A percentile compares a stretch with the other conserved stretches of the same genome.
phyloP scores from a whole-genome alignment of 2,113 vertebrate genomes.

The Seriola dumerili region DNA sequence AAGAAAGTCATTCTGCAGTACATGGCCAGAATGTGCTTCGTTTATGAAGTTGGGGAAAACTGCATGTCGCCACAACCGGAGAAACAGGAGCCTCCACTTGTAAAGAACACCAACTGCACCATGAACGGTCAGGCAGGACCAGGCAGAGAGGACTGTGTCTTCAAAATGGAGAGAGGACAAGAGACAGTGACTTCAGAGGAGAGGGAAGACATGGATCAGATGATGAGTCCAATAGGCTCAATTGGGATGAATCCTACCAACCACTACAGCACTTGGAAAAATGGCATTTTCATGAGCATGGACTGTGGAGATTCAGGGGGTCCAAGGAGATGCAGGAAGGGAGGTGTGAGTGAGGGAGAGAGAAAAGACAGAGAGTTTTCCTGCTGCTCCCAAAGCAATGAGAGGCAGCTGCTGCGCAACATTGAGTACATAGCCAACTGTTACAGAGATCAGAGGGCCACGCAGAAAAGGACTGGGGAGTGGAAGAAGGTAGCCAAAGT shows the following conservation, averaged over 20 bases:
- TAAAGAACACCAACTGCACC: constrained; percentile 51
- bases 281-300: constrained; percentile 60
- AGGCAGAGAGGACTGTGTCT: constrained; percentile 51
- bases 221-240: constrained; percentile 53
- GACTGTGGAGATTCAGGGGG: constrained; percentile 62
- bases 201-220: constrained; percentile 69
- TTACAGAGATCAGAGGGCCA: constrained; percentile 87
- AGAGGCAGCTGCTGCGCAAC: constrained; percentile 83
- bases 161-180: constrained; percentile 37
- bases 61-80: constrained; percentile 81
- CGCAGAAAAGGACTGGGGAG: constrained; percentile 86
- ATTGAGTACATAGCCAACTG: constrained; percentile 88
- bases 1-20: constrained; percentile 86
- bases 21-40: constrained; percentile 89
- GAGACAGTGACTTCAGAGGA: constrained; percentile 31
- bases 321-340: constrained; percentile 61
- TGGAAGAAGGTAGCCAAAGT: constrained; percentile 93
- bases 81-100: constrained; percentile 50
- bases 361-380: constrained; percentile 39
- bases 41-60: constrained; percentile 88
- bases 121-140: constrained; percentile 70
- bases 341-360: constrained; percentile 70
- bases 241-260: constrained; percentile 53
- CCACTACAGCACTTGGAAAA: constrained; percentile 52
- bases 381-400: constrained; percentile 67